Evolutionary conservation across 2,888 invertebrate genomes (phyloP).

Genomic region (Dinocampus coccinellae): DNA sequence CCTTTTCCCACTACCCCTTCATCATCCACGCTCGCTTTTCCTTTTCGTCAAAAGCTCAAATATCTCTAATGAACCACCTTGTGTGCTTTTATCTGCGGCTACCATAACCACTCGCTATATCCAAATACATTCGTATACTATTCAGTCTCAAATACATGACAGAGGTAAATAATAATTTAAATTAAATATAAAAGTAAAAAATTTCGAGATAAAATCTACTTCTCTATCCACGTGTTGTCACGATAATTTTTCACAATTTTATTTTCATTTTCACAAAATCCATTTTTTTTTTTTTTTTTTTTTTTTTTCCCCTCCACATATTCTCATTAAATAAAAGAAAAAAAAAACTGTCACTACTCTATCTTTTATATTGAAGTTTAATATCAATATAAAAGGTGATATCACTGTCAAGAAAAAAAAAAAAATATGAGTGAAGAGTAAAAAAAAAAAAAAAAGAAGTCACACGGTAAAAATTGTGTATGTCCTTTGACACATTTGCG

Average conservation of each 20-base stretch:
- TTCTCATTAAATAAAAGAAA: no score
- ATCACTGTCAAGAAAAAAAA: background rate
- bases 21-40: constrained; percentile 46
- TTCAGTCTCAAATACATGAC: background rate
- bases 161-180: background rate
- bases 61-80: constrained; percentile 70
- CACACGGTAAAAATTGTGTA: background rate
- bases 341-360: background rate
- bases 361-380: background rate
- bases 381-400: background rate
- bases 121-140: constrained; percentile 14
- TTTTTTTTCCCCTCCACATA: background rate
- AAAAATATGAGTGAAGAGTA: no score
- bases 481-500: background rate
- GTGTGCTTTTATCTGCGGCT: constrained; percentile 67
- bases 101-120: constrained; percentile 61
- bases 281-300: background rate
- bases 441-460: background rate
- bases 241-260: background rate
- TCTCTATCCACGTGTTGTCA: background rate
- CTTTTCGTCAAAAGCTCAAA: constrained; percentile 63
- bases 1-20: constrained; percentile 37
- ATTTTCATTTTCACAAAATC: no score
- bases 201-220: no score
- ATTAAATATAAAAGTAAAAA: background rate